Base-by-base conservation (phyloP, 2,888 invertebrate species). In the Patella pellucida region DNA sequence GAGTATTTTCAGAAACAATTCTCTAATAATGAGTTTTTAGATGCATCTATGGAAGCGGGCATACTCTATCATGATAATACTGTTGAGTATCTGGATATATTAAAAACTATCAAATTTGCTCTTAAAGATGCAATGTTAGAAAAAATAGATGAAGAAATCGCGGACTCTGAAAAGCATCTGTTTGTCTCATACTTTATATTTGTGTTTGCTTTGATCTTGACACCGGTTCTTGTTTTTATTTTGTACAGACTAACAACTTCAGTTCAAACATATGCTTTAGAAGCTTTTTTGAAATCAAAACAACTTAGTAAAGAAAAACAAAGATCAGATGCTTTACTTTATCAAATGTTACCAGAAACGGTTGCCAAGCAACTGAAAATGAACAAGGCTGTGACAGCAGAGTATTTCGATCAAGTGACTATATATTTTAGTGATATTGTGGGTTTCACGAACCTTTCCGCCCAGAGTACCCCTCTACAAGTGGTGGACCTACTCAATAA, bases 271-370 rank as follows among this genome's bases (percentile, higher is more conserved):
- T 80, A 79, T 73, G 81, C 82, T 0, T 41, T 52, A 23, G 79
- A 81, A 27, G 81, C 80, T n/a, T 79, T 79, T n/a, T 71, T 73
- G 51, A 82, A 82, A 68, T 81, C 83, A 12, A 52, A 77, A n/a
- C 78, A 82, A 16, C 77, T 90, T 68, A 84, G 86, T 52, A 84
- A 85, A 52, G 89, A 90, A 81, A 88, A 88, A 81, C 86, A 85
- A 76, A 80, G 88, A 19, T 86, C 90, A 0, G 88, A 89, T 77
- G 83, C 81, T 9, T 79, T 89, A 23, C 79, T 89, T 27, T 89
- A 89, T 72, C 89, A 89, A 83, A 89, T 90, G 89, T 75, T 90
- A 77, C 90, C 90, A 14, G 87, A 87, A 78, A 84, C 86, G 1
- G 89, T 90, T 15, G 90, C 89, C 2, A 85, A 89, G 69, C 87